Base-by-base conservation (phyloP, 2,888 invertebrate genomes). In the Aporophyla nigra region DNA sequence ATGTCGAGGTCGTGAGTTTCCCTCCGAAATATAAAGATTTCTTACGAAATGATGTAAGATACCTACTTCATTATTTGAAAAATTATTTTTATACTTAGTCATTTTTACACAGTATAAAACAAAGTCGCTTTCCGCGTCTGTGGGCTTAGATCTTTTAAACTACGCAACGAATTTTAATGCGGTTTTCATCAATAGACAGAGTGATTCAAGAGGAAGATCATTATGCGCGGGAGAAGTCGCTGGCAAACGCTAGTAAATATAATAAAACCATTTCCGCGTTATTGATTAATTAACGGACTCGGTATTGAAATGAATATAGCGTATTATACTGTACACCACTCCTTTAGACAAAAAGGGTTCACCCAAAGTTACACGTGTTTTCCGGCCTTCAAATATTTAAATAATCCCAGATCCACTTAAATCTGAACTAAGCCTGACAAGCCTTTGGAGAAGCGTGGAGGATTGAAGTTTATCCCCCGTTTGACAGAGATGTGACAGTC, bases 401-500 rank as follows among this genome's bases (percentile, higher is more conserved):
- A 40, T 70, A 0, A 49, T 24, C 51, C 3, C 5, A 19, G 21
- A 24, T 56, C 51, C 10, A 9, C 3, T 74, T 14, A 4, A 58
- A 67, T 54, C 59, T 59, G 27, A 49, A 61, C 2, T 33, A 63
- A 68, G 53, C 77, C 5, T 46, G 40, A 7, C 59, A 56, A 62
- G n/a, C 51, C 33, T 53, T 61, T 7, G 21, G n/a, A 46, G 14
- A 53, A 14, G 75, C 46, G 63, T 24, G 46, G 21, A 40, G 46
- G 66, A 46, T 74, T 69, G 49, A 67, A 66, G 49, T 68, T 54
- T 49, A 83, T 73, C 54, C 77, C 12, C 7, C 43, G 53, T 43
- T n/a, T 43, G 54, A 63, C 56, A 54, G 56, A 63, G 67, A 21
- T 67, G 58, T 63, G 80, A 61, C 67, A 69, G 58, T 62, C 85